Conservation (phyloP, 2,113 vertebrate genomes). For the Zosterops pallidus region DNA sequence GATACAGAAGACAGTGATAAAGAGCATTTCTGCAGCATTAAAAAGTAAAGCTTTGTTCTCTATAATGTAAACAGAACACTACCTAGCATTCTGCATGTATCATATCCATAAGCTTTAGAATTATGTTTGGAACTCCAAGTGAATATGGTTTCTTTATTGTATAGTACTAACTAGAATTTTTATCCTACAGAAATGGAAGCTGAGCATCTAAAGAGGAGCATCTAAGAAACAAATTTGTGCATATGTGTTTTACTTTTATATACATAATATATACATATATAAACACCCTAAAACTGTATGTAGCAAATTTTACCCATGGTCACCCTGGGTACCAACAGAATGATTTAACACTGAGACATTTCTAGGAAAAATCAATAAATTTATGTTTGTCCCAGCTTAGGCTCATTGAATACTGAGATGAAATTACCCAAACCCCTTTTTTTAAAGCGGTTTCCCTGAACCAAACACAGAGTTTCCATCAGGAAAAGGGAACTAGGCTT, state of each 20-base stretch:
- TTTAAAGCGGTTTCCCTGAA: background rate
- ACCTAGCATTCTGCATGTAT: background rate
- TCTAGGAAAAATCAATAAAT: background rate
- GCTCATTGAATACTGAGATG: background rate
- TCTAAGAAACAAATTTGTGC: background rate
- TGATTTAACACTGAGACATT: background rate
- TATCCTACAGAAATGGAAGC: background rate
- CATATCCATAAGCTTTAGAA: background rate
- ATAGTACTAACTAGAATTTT: background rate
- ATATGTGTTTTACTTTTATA: background rate
- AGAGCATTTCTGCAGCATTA: background rate
- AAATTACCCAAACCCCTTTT: background rate
- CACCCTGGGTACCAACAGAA: background rate
- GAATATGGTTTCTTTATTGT: background rate
- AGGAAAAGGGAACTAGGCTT: background rate
- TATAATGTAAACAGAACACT: background rate
- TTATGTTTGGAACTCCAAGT: background rate
- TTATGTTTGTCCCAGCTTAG: background rate
- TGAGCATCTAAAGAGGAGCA: background rate
- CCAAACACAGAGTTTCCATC: background rate
- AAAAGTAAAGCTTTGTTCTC: background rate
- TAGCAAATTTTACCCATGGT: background rate
- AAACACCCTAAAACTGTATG: background rate
- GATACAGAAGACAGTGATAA: background rate
- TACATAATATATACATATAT: background rate